Percentiles rank a stretch among this genome's conserved stretches.
phyloP scores from a whole-genome alignment of 2,888 invertebrate genomes.

The Oeneis ivallda region DNA sequence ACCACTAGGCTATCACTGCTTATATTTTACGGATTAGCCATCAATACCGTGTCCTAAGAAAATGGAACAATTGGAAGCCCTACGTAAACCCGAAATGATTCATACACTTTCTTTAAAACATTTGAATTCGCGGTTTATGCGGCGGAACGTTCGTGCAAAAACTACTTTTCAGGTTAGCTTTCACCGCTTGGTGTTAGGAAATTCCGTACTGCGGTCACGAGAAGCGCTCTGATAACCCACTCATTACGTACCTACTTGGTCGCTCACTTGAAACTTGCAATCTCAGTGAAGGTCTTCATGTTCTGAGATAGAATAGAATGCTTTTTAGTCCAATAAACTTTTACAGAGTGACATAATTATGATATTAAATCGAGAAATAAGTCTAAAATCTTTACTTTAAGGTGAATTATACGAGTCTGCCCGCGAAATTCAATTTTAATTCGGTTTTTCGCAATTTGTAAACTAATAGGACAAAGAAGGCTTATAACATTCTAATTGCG shows the following conservation, averaged over 20 bases:
- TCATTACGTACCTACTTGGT: slow-evolving; percentile 16
- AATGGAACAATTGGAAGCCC: not conserved
- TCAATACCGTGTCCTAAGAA: not conserved
- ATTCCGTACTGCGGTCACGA: slow-evolving; percentile 41
- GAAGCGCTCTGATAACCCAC: slow-evolving; percentile 38
- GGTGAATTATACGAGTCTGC: no score
- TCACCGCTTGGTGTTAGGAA: slow-evolving; percentile 48
- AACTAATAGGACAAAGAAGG: no score
- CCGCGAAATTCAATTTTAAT: no score
- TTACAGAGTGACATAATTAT: no score
- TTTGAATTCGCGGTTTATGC: slow-evolving; percentile 42
- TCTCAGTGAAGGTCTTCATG: not conserved
- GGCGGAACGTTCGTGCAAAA: slow-evolving; percentile 61
- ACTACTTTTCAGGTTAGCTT: slow-evolving; percentile 57
- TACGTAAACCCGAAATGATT: slow-evolving; percentile 23
- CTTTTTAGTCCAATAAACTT: no score
- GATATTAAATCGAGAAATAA: no score
- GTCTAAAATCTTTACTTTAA: no score
- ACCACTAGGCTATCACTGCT: no score
- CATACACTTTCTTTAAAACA: slow-evolving; percentile 31
- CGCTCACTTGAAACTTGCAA: not conserved
- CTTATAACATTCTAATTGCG: no score
- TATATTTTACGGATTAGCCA: no score
- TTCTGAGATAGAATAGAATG: no score
- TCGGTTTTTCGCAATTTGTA: no score